These are phyloP conservation scores for Agrochola lota DNA, from an alignment of 2,888 invertebrate genomes.

Conservation along the genomic window DNA sequence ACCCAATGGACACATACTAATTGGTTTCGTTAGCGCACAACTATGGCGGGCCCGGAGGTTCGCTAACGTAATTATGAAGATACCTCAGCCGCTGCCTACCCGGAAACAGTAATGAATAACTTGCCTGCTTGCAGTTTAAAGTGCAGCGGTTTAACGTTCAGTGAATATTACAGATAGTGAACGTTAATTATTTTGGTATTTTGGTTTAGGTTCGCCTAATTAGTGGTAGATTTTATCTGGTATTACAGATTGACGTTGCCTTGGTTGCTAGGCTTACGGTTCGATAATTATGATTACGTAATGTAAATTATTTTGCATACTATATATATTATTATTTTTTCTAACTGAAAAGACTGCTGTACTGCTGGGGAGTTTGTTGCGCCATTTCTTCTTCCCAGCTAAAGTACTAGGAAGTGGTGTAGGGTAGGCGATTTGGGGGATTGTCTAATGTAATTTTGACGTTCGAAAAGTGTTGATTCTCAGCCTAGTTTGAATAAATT, in stretches of 20 bases:
- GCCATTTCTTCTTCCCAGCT: too few species aligned
- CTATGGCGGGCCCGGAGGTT: conserved; percentile 68
- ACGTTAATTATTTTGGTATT: conserved; percentile 58
- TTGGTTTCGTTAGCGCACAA: conserved; percentile 85
- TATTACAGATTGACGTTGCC: not conserved
- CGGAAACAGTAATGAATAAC: conserved; percentile 71
- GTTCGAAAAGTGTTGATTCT: too few species aligned
- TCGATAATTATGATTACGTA: too few species aligned
- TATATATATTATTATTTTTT: too few species aligned
- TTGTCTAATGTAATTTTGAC: too few species aligned
- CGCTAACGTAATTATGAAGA: conserved; percentile 81
- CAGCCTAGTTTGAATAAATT: too few species aligned
- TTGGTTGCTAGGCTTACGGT: not conserved
- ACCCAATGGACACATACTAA: conserved; percentile 73
- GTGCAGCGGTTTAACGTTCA: conserved; percentile 63
- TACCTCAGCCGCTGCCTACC: conserved; percentile 64
- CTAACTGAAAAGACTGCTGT: too few species aligned
- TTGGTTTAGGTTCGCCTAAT: conserved; percentile 17
- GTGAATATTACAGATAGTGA: conserved; percentile 27
- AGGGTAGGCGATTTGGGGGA: too few species aligned
- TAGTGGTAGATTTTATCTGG: conserved; percentile 13
- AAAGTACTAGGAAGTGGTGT: too few species aligned
- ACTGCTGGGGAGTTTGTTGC: too few species aligned
- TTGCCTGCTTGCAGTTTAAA: conserved; percentile 72
- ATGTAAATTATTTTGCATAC: too few species aligned